phyloP scores from a whole-genome alignment of 2,888 invertebrate genomes.

The Nomada flava region DNA sequence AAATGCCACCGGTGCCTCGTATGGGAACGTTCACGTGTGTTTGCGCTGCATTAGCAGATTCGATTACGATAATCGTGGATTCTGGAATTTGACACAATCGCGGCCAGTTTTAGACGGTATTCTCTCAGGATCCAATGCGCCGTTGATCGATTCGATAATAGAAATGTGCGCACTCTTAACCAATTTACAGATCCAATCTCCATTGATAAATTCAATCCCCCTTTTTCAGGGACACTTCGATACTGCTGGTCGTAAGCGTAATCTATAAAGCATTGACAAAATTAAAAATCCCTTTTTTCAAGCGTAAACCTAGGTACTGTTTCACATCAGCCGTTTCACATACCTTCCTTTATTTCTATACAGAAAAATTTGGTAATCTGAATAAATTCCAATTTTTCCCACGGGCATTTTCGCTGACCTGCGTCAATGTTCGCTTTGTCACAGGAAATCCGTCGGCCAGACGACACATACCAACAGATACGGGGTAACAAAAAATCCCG shows the following conservation, averaged over 20 bases:
- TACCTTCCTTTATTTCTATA: too few species aligned
- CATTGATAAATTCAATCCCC: too few species aligned
- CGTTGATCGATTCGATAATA: neutral
- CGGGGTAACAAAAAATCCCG: neutral
- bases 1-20: constrained; percentile 16
- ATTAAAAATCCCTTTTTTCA: too few species aligned
- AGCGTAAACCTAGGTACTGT: too few species aligned
- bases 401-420: neutral
- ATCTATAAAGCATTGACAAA: too few species aligned
- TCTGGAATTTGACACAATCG: constrained; percentile 2
- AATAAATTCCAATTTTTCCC: too few species aligned
- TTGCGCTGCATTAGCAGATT: constrained; percentile 12
- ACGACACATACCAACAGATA: constrained; percentile 14
- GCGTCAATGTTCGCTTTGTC: neutral
- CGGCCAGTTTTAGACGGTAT: neutral
- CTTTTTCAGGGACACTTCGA: too few species aligned
- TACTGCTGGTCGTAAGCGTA: too few species aligned
- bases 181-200: neutral
- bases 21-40: constrained; percentile 12
- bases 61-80: constrained; percentile 23
- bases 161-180: neutral
- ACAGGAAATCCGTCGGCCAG: neutral
- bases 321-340: too few species aligned
- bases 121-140: constrained; percentile 16
- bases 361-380: too few species aligned